phyloP scores from a whole-genome alignment of 2,797 vertebrate genomes.

The Sebastes steindachneri region DNA sequence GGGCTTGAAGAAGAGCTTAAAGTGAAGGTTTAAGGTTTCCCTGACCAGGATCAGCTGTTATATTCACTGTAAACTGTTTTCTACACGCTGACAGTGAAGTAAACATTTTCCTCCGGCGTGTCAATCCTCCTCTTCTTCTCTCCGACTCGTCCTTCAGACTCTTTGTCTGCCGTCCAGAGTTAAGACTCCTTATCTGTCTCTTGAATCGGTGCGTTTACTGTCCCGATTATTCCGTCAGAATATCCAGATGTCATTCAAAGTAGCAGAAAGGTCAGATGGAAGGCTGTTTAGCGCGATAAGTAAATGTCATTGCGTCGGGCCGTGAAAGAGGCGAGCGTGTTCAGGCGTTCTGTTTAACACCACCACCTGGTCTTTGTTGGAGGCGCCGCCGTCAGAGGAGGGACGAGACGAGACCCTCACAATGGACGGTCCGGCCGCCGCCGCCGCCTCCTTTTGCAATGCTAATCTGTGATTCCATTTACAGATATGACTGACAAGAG shows the following conservation, averaged over 20 bases:
- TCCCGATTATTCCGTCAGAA: slow-evolving; percentile 76
- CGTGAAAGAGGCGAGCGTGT: slow-evolving; percentile 61
- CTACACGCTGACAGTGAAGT: neutral
- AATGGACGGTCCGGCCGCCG: slow-evolving; percentile 62
- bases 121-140: neutral
- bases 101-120: slow-evolving; percentile 7
- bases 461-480: slow-evolving; percentile 72
- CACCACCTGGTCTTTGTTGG: slow-evolving; percentile 62
- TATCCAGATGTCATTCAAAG: slow-evolving; percentile 85
- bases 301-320: slow-evolving; percentile 79
- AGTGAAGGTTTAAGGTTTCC: slow-evolving; percentile 1
- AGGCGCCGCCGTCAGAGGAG: slow-evolving; percentile 26
- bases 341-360: slow-evolving; percentile 79
- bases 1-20: neutral
- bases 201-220: slow-evolving; percentile 66
- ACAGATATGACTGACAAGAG: slow-evolving; percentile 65
- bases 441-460: slow-evolving; percentile 69
- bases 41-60: neutral
- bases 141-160: slow-evolving; percentile 27
- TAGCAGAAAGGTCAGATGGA: slow-evolving; percentile 82
- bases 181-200: slow-evolving; percentile 54
- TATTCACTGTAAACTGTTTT: neutral
- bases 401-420: slow-evolving; percentile 54
- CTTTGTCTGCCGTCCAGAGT: slow-evolving; percentile 36
- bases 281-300: slow-evolving; percentile 81